Evolutionary conservation across 2,888 invertebrate species (phyloP), one percentile per base, ranked within the genome.

Genomic region (Xanthia togata): DNA sequence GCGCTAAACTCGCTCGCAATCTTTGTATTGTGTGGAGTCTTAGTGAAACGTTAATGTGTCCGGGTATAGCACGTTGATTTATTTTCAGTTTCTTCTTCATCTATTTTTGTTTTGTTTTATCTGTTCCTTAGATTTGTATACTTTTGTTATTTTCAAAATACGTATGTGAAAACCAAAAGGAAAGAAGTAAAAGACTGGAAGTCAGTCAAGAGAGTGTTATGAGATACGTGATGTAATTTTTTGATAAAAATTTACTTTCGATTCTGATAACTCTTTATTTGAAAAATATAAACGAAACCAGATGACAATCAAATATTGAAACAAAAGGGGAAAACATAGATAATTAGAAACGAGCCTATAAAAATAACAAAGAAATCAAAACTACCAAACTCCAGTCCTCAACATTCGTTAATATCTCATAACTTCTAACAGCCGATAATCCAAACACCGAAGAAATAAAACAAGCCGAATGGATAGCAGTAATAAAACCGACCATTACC

Each of bases 361-460:
- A 67, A 59, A 70, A 70, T n/a, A n/a, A 57, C 38, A 1, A 50
- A 38, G 23, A 70, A 82, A 82, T 59, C 44, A 73, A 71, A 81
- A 81, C 73, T 44, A 53, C 50, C 11, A 23, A 72, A 70, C 67
- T 63, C 26, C 60, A 77, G 62, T 60, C 60, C 62, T 79, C 31
- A 81, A 84, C 50, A 80, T 79, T 82, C 76, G 85, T 87, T 89
- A 88, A 86, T 89, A 89, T 88, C 88, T 89, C 86, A 89, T 89
- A 89, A 90, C 87, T 91, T 91, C 90, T 90, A 91, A 91, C 90
- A 91, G 90, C 89, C 93, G 90, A 89, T 90, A 91, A 90, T 88
- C 88, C 88, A 89, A 89, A 89, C 90, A 88, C 81, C 90, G 88
- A 91, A 93, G 92, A 94, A 93, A 94, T 93, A 94, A 95, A 94